Evolutionary conservation across 2,797 vertebrate species (phyloP), one percentile per base, ranked within the genome.

Genomic region (Gallinago nigripennis): DNA sequence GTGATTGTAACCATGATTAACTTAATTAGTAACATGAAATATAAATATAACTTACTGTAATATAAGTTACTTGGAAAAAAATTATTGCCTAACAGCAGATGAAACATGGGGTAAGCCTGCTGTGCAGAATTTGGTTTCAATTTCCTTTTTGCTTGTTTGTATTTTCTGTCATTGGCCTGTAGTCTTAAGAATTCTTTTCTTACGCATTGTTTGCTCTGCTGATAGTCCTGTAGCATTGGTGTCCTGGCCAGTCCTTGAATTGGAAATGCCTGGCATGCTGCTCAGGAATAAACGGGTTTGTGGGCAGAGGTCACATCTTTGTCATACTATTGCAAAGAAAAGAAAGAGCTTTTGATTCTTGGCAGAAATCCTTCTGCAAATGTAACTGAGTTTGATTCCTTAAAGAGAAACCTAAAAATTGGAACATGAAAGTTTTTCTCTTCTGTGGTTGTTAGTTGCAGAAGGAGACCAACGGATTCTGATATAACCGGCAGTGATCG

Each of bases 401-500:
- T 80, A 57, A 78, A 78, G 92, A 65, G 46, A 93, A 83, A 54
- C 69, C 3, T 68, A 21, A 64, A 51, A 33, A 15, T 3, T 33
- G 43, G 39, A 92, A 58, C 41, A 11, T 93, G 28, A 60, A 92
- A 72, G 11, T 64, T 96, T 86, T 60, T 88, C 64, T 88, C 48
- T 45, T 79, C 72, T 83, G 69, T 79, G 28, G 89, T 94, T 87
- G 50, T 82, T 90, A 99, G 99, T 95, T 99, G 99, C 85, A 85
- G 98, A 91, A 98, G 87, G 51, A 98, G 87, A 25, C 90, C 97
- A 4, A 86, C 97, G 0, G 99, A 99, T 80, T 97, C 98, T 6
- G 99, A 99, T 41, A 97, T 99, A 31, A 98, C 99, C 0, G 99
- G 98, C 17, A 98, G 98, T 4, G 99, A 99, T 86, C 96, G 96